A percentile compares a stretch with the other conserved stretches of the same genome.
phyloP scores from a whole-genome alignment of 2,797 vertebrate genomes.

The Chaetophractus vellerosus region DNA sequence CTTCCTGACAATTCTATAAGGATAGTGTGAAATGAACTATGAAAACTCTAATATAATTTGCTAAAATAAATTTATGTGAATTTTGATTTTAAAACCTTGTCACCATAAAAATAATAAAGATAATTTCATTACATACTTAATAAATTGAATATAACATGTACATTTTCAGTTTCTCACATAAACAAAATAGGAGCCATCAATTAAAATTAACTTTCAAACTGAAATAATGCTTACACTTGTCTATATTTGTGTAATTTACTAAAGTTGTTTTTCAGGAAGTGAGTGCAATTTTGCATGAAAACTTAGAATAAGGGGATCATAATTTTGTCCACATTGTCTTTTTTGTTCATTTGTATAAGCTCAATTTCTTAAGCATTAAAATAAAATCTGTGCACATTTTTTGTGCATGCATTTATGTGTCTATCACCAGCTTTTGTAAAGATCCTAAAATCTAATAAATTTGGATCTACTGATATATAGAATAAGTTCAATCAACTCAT shows the following conservation, averaged over 20 bases:
- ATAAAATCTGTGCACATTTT: constrained; percentile 43
- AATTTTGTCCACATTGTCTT: constrained; percentile 58
- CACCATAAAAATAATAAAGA: neutral
- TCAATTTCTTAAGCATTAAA: constrained; percentile 40
- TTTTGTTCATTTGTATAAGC: constrained; percentile 38
- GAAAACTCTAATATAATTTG: neutral
- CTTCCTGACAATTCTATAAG: neutral
- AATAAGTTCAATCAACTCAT: neutral
- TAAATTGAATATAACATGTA: neutral
- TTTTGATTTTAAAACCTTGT: constrained; percentile 32
- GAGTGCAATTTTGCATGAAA: constrained; percentile 61
- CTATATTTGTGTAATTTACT: constrained; percentile 57
- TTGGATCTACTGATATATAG: neutral
- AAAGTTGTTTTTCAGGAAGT: constrained; percentile 37
- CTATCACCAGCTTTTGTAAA: neutral
- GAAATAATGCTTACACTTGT: constrained; percentile 65
- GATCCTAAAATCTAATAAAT: constrained; percentile 5
- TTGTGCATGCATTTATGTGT: neutral
- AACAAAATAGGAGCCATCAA: neutral
- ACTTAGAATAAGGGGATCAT: constrained; percentile 42
- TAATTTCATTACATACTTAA: constrained; percentile 25
- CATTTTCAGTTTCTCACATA: constrained; percentile 22
- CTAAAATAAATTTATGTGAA: neutral
- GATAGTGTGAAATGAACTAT: neutral
- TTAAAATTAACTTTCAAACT: constrained; percentile 48